Base-by-base conservation (phyloP, 2,888 invertebrate species). In the Torymus texanus region DNA sequence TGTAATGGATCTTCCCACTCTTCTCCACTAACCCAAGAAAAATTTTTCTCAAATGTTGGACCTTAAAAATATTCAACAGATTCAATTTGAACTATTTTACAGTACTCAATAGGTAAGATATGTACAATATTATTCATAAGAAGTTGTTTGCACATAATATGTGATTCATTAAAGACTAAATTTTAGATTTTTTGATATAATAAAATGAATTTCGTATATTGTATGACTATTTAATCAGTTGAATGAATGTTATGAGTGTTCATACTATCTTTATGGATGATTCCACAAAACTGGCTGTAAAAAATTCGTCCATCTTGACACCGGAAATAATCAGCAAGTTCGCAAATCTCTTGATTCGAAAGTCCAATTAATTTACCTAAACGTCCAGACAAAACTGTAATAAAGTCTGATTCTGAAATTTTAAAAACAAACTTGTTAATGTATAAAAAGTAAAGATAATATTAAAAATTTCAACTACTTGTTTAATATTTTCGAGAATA, bases 281-380 rank as follows among this genome's bases (percentile, higher is more conserved):
- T 92, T 88, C 94, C 92, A 86, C 95, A 95, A 81, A 96, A 93
- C 90, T 95, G 95, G 2, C 93, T 93, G 90, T 96, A 96, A 77
- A 94, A 92, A 74, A 96, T 93, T 83, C 95, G 92, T 78, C 96
- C 95, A 91, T 96, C 95, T 83, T 94, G 94, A n/a, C 94, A 92
- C 62, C 95, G 93, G 91, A 95, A 96, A 91, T 95, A 95, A 90
- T 95, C 95, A 0, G 94, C 93, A 13, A 96, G 90, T 88, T 95
- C 95, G 5, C 92, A 90, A 83, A 95, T 93, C 92, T 96, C 95
- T 73, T 93, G 92, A 85, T 94, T 94, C 0, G 94, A 93, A 70
- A 96, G 91, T 0, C 95, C 95, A 78, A 95, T 92, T 67, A 92
- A 91, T 14, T 92, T 91, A 83, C 94, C 93, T 85, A 95, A 91